Evolutionary conservation across 2,888 invertebrate species (phyloP).

Genomic region (Caprella mutica): DNA sequence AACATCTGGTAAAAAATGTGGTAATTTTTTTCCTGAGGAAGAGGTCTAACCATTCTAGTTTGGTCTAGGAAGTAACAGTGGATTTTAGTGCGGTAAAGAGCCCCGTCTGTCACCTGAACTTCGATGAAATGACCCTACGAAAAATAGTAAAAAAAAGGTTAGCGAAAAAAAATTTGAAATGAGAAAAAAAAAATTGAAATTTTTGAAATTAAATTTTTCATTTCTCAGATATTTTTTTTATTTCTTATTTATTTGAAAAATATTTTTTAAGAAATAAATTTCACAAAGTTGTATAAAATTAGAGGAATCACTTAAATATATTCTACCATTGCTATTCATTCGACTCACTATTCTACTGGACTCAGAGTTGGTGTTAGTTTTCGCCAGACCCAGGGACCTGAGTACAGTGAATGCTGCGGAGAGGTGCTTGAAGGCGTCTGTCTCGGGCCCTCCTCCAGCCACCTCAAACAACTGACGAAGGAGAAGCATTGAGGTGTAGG

Average conservation of each 20-base stretch:
- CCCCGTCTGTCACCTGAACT: constrained; percentile 89
- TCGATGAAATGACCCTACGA: constrained; percentile 84
- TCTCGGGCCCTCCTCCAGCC: constrained; percentile 87
- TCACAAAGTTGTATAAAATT: too few relatives aligned
- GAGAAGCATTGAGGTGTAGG: constrained; percentile 80
- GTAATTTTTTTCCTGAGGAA: constrained; percentile 82
- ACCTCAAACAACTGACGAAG: constrained; percentile 82
- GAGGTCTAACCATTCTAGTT: constrained; percentile 74
- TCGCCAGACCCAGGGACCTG: constrained; percentile 78
- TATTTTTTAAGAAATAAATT: too few relatives aligned
- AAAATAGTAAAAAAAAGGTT: too few relatives aligned
- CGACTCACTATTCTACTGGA: constrained; percentile 75
- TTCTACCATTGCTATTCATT: too few relatives aligned
- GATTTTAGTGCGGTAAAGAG: constrained; percentile 85
- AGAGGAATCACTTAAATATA: too few relatives aligned
- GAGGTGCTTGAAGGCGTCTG: constrained; percentile 89
- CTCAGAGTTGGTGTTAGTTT: constrained; percentile 78
- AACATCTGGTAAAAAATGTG: constrained; percentile 94
- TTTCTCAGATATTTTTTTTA: too few relatives aligned
- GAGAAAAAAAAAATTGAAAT: too few relatives aligned
- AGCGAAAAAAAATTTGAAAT: too few relatives aligned
- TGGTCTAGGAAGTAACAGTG: constrained; percentile 93
- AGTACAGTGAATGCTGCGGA: constrained; percentile 91
- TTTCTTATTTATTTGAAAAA: too few relatives aligned
- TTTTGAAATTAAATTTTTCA: too few relatives aligned